phyloP scores from a whole-genome alignment of 2,797 vertebrate species.

The Scyliorhinus canicula region DNA sequence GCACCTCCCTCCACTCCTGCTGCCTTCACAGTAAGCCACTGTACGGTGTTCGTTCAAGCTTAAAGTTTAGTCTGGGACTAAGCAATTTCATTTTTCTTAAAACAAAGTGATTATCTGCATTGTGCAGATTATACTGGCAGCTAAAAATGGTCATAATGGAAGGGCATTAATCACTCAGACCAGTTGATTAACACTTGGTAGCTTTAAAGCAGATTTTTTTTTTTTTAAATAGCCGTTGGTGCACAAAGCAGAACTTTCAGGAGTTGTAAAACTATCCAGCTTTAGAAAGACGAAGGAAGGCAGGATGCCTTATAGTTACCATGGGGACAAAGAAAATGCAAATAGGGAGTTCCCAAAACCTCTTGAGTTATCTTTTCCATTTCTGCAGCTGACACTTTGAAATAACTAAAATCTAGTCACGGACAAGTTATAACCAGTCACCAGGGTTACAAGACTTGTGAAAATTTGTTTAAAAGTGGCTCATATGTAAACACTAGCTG shows the following conservation, averaged over 20 bases:
- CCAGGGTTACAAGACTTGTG: neutral
- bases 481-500: neutral
- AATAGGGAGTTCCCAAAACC: conserved; percentile 29
- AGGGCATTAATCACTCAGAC: neutral
- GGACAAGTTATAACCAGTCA: conserved; percentile 29
- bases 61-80: neutral
- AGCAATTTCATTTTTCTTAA: neutral
- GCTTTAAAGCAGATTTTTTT: neutral
- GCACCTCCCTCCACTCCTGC: neutral
- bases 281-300: neutral
- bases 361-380: conserved; percentile 5
- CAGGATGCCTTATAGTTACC: conserved; percentile 8
- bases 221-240: neutral
- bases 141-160: neutral
- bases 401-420: neutral
- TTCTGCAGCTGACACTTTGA: conserved; percentile 25
- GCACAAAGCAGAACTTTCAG: neutral
- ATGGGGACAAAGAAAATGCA: neutral
- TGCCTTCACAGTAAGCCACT: neutral
- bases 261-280: neutral
- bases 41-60: no score
- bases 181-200: neutral
- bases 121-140: neutral
- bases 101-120: neutral
- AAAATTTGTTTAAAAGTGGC: neutral